Conservation (phyloP, 2,113 vertebrate species). For the Prunella himalayana region DNA sequence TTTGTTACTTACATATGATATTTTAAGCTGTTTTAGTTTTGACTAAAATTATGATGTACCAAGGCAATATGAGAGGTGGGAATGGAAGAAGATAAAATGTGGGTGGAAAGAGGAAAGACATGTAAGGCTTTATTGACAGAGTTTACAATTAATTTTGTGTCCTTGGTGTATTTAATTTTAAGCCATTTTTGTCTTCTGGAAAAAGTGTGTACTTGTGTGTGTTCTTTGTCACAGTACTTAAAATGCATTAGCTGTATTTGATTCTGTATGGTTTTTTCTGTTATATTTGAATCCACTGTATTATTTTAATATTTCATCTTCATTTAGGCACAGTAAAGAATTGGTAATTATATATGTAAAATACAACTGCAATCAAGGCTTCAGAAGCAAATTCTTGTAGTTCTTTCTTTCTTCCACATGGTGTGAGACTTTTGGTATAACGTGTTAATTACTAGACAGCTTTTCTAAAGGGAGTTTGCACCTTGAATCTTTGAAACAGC, state of each 20-base stretch:
- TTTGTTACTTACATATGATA: neutral
- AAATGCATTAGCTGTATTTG: neutral
- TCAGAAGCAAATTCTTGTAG: neutral
- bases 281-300: neutral
- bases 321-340: neutral
- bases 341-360: neutral
- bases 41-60: neutral
- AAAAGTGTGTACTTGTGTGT: neutral
- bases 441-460: neutral
- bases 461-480: neutral
- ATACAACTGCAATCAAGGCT: neutral
- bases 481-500: neutral
- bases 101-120: neutral
- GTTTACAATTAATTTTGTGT: neutral
- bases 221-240: neutral
- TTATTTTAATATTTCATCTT: neutral
- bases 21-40: neutral
- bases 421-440: neutral
- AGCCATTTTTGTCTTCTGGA: neutral
- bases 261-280: neutral
- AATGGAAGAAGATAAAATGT: neutral
- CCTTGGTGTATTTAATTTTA: neutral
- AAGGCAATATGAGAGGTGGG: neutral
- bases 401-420: fast-evolving
- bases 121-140: neutral